A percentile compares a stretch with the other conserved stretches of the same genome.
These are phyloP conservation scores for Ptyas mucosa DNA, from an alignment of 2,113 vertebrate genomes.

Conservation along the genomic window DNA sequence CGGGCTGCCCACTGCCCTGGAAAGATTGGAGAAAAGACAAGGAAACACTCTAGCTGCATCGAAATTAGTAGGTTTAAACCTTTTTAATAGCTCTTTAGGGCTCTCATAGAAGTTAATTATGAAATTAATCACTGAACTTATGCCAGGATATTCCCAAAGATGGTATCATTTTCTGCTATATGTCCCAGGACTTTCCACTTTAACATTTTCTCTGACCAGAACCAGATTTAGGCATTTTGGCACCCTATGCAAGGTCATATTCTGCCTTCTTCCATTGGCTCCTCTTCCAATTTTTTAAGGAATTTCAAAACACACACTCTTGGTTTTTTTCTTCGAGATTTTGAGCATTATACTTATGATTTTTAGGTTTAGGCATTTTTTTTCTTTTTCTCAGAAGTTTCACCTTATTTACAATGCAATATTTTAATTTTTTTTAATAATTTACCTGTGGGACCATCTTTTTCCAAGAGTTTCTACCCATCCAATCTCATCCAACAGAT, in stretches of 20 bases:
- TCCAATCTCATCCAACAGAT: background rate
- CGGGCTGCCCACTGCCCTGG: constrained; percentile 95
- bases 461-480: background rate
- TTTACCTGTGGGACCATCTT: background rate
- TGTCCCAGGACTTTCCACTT: background rate
- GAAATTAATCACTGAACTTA: background rate
- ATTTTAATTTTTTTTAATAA: background rate
- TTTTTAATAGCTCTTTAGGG: background rate
- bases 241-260: background rate
- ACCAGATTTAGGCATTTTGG: background rate
- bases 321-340: background rate
- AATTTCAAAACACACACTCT: background rate
- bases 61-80: background rate
- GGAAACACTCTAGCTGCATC: constrained; percentile 7
- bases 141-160: background rate
- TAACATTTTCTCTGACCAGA: background rate
- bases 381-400: background rate
- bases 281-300: background rate
- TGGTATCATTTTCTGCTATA: background rate
- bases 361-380: background rate
- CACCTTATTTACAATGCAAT: background rate
- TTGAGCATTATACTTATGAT: background rate
- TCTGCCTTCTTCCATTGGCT: background rate
- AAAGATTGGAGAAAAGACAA: constrained; percentile 56
- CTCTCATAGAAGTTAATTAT: background rate